These are phyloP conservation scores for Morus bassanus DNA, from an alignment of 2,797 vertebrate genomes.

Conservation along the genomic window DNA sequence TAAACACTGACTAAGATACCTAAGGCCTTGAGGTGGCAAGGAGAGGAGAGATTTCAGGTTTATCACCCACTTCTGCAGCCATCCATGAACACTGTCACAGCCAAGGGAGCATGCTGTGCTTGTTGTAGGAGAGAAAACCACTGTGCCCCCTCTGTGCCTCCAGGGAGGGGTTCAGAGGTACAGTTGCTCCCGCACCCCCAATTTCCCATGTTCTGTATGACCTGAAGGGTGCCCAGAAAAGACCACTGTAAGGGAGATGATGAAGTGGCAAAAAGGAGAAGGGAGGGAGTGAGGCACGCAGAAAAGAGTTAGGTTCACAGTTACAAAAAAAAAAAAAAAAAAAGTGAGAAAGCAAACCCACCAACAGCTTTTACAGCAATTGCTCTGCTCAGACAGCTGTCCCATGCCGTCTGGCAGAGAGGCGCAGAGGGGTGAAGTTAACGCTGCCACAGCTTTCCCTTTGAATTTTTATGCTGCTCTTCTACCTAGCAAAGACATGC, in stretches of 20 bases:
- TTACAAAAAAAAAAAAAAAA: too few relatives aligned
- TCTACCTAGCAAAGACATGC: neutral
- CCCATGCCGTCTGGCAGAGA: neutral
- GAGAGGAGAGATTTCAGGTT: neutral
- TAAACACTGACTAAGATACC: neutral
- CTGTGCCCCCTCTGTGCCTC: neutral
- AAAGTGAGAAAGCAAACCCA: neutral
- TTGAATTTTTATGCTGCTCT: neutral
- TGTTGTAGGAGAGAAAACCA: neutral
- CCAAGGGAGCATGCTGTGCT: neutral
- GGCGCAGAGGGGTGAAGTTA: neutral
- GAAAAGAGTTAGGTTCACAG: neutral
- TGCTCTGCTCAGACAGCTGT: neutral
- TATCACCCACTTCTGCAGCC: neutral
- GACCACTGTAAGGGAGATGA: neutral
- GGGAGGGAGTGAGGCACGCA: neutral
- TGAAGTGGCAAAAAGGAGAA: neutral
- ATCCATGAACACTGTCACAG: neutral
- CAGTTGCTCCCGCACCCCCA: fast-evolving
- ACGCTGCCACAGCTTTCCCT: neutral
- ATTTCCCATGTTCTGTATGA: fast-evolving
- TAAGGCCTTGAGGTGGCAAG: too few relatives aligned
- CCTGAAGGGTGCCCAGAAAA: neutral
- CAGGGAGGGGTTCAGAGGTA: neutral
- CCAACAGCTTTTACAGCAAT: neutral